phyloP scores from a whole-genome alignment of 2,113 vertebrate species.

The Bufo bufo region DNA sequence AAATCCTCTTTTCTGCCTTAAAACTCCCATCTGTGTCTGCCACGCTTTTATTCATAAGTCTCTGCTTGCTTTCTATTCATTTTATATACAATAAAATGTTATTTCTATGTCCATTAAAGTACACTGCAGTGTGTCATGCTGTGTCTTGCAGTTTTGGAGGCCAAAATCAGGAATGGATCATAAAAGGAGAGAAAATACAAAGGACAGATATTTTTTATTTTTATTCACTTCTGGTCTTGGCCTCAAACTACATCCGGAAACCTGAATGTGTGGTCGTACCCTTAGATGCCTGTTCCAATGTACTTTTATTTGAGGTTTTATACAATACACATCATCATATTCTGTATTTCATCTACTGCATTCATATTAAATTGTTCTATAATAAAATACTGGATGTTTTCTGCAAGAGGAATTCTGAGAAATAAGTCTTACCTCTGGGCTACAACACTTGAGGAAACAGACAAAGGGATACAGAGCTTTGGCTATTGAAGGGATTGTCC shows the following conservation, averaged over 20 bases:
- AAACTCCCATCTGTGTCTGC: background rate
- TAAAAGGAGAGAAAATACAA: too few species aligned
- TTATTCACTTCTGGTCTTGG: too few species aligned
- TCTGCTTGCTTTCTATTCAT: conserved; percentile 18
- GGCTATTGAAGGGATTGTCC: too few species aligned
- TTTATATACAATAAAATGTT: conserved; percentile 8
- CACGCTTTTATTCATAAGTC: background rate
- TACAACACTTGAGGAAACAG: background rate
- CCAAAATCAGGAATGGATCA: too few species aligned
- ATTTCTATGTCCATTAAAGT: background rate
- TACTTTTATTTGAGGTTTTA: background rate
- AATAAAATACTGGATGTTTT: background rate
- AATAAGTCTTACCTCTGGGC: background rate
- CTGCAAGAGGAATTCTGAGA: background rate
- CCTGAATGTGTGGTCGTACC: too few species aligned
- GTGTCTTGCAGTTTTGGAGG: background rate
- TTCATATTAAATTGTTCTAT: background rate
- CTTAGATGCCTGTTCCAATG: background rate
- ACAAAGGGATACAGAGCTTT: background rate
- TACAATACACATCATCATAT: background rate
- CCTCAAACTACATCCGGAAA: too few species aligned
- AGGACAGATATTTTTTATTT: too few species aligned
- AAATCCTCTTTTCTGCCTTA: background rate
- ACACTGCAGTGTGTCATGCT: background rate
- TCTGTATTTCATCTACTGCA: background rate